Conservation (phyloP, 2,113 vertebrate genomes). For the Scatophagus argus region DNA sequence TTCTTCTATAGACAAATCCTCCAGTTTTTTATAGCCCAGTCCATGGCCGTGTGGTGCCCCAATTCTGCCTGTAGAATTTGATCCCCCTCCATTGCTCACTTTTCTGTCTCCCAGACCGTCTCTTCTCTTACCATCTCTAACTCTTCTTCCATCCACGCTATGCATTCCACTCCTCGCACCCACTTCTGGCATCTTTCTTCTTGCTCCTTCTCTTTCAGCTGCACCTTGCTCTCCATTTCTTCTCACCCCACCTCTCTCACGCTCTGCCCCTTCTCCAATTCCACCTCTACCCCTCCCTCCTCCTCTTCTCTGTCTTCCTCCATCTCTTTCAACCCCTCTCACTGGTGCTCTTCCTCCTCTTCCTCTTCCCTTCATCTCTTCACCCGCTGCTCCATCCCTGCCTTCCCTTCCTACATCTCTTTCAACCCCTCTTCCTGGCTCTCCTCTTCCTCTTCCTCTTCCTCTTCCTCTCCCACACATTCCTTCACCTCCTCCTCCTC, state of each 20-base stretch:
- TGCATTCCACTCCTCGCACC: slow-evolving; percentile 21
- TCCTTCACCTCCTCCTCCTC: background rate
- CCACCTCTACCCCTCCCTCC: slow-evolving; percentile 8
- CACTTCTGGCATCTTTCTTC: background rate
- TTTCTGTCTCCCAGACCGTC: slow-evolving; percentile 55
- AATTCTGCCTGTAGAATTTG: slow-evolving; percentile 45
- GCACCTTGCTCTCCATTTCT: slow-evolving; percentile 5
- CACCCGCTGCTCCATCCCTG: background rate
- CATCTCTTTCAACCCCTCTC: background rate
- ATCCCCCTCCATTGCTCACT: slow-evolving; percentile 47
- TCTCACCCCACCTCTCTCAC: slow-evolving; percentile 17
- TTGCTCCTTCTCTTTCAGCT: background rate
- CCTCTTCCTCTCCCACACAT: background rate
- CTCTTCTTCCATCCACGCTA: slow-evolving; percentile 52
- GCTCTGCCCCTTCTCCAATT: slow-evolving; percentile 43
- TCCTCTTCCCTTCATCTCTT: background rate
- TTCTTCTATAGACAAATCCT: slow-evolving; percentile 87
- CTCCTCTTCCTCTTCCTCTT: background rate
- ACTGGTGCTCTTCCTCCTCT: background rate
- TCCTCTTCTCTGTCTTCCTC: background rate
- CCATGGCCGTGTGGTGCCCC: slow-evolving; percentile 67
- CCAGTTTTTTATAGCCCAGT: slow-evolving; percentile 86
- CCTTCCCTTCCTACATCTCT: slow-evolving; percentile 1
- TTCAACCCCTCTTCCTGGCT: background rate
- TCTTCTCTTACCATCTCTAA: slow-evolving; percentile 49